Conservation (phyloP, 2,888 invertebrate species). For the Rosalia funebris region DNA sequence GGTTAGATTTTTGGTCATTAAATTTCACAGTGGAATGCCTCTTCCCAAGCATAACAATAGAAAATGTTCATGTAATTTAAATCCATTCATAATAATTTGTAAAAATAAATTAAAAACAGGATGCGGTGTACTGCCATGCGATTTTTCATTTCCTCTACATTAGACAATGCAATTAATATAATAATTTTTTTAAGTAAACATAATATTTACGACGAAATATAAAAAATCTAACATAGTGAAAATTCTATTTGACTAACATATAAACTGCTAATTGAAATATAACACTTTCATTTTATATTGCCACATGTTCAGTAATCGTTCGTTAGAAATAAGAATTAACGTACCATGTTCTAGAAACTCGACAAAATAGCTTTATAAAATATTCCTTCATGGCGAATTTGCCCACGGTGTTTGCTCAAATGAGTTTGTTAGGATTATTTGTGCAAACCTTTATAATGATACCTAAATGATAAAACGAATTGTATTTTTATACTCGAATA, state of each 20-base stretch:
- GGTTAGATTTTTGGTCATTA: conserved; percentile 13
- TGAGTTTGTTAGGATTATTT: no score
- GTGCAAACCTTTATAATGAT: no score
- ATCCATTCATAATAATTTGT: conserved; percentile 34
- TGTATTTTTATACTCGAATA: no score
- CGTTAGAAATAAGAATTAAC: conserved; percentile 39
- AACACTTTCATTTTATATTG: conserved; percentile 53
- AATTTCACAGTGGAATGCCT: conserved; percentile 9
- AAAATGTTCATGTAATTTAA: conserved; percentile 34
- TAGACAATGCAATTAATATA: conserved; percentile 9
- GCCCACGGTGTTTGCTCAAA: no score
- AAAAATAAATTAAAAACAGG: conserved; percentile 38
- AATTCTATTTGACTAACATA: background rate
- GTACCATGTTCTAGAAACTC: background rate
- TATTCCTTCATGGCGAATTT: no score
- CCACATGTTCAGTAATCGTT: conserved; percentile 47
- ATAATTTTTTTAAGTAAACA: background rate
- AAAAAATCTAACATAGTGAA: background rate
- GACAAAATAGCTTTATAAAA: no score
- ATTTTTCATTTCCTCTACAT: conserved; percentile 34
- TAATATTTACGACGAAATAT: background rate
- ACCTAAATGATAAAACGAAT: no score
- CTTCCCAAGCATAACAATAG: conserved; percentile 22
- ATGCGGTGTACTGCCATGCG: conserved; percentile 35
- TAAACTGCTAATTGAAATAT: conserved; percentile 48